Base-by-base conservation (phyloP, 2,113 vertebrate species). In the Pelmatolapia mariae region DNA sequence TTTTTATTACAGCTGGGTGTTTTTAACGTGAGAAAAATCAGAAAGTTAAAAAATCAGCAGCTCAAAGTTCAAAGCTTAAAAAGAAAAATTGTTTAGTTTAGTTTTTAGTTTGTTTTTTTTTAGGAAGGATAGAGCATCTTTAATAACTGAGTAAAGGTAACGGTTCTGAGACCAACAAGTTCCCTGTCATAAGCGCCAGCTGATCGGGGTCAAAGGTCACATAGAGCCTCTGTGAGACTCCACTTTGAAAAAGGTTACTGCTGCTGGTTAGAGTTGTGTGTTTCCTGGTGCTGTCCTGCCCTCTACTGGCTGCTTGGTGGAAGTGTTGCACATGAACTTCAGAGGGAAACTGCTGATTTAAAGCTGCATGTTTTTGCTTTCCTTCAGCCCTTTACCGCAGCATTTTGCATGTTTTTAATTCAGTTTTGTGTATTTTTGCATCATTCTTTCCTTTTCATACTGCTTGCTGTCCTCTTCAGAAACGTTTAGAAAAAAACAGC, bases 241-340 rank as follows among this genome's bases (percentile, higher is more conserved):
- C 59, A 63, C 8, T 63, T 61, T 11, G 11, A 12, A 8, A 24
- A 13, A 22, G 6, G 10, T 79, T 52, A 71, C 13, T 10, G 80
- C 22, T 66, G 78, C 43, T 11, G 53, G 4, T 57, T 26, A 26
- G 10, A 5, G 4, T 8, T 50, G 1, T 12, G 50, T 52, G 63
- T 98, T 98, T 95, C 93, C 95, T 94, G 96, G 96, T 98, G 93
- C 95, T 96, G 96, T 91, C 93, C 97, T 98, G 98, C 97, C 97
- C 98, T 97, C 98, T 99, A 94, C 96, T 98, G 98, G 96, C 94
- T 66, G 56, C 4, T 66, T 9, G 13, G 50, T 82, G 95, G 96
- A 96, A 91, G 13, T 90, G 92, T 38, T 8, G 8, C 71, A 26
- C 10, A n/a, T 50, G 45, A 29, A 31, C 6, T 3, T 78, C 4